Conservation (phyloP, 2,797 vertebrate genomes). For the Chrysocyon brachyurus region DNA sequence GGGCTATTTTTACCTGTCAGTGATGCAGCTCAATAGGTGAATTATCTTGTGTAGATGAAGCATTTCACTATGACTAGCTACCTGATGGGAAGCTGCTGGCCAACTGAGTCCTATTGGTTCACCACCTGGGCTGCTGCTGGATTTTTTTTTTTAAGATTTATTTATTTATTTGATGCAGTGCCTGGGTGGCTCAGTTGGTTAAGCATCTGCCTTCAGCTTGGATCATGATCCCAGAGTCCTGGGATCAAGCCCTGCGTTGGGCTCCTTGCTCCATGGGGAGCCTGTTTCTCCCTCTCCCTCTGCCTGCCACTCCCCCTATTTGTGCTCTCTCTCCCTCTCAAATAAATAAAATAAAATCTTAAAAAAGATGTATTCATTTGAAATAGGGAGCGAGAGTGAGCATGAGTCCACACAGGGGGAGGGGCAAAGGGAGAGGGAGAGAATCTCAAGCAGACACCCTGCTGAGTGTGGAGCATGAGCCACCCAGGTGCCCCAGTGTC, state of each 20-base stretch:
- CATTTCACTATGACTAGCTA: neutral
- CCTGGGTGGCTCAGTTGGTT: too few species aligned
- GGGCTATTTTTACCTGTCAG: neutral
- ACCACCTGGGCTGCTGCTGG: neutral
- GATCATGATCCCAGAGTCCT: too few species aligned
- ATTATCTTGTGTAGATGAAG: neutral
- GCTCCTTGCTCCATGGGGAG: too few species aligned
- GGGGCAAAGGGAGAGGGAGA: neutral
- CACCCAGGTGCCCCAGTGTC: fast-evolving
- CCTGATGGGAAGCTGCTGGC: neutral
- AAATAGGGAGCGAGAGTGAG: neutral
- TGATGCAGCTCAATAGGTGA: neutral
- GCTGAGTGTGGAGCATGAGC: neutral
- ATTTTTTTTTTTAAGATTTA: neutral
- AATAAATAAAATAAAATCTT: too few species aligned
- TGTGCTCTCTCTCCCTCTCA: too few species aligned
- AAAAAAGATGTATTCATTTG: too few species aligned
- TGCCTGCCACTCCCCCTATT: too few species aligned
- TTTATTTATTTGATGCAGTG: neutral
- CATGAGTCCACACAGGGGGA: neutral
- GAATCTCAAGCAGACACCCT: neutral
- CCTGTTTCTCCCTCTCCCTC: too few species aligned
- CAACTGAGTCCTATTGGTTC: neutral
- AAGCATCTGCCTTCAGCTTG: too few species aligned
- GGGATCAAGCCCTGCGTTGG: too few species aligned